Evolutionary conservation across 2,888 invertebrate species (phyloP), one percentile per base, ranked within the genome.

Genomic region (Syrphus vitripennis): DNA sequence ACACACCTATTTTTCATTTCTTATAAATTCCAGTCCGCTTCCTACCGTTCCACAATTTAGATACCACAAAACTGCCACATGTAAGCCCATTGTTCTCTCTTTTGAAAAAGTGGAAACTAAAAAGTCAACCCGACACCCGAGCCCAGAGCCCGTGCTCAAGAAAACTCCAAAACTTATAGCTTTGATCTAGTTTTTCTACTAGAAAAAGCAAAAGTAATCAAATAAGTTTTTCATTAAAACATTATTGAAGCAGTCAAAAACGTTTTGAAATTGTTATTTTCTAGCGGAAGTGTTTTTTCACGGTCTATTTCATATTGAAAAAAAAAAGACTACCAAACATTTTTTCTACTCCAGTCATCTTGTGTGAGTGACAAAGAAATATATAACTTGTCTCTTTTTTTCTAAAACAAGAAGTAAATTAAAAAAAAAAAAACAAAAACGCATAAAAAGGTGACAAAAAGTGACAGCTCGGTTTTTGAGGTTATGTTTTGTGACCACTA

Each of bases 401-500:
- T 31, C 34, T 45, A 14, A 63, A 10, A 45, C 16, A 45, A 61
- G 26, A 65, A n/a, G 1, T 3, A 40, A 31, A 59, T n/a, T n/a
- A n/a, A 21, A 69, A 55, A 50, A 53, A 45, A 59, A 61, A 40
- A 67, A 76, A 24, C 14, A 31, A 24, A 50, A 67, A 57, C 76
- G 5, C 6, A 21, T 40, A n/a, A 61, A 24, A 55, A 65, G 67
- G 65, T 59, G 61, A 69, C 76, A 61, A 72, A 67, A 83, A 83
- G 55, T 82, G 86, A 78, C 82, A 86, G 72, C 72, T 74, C 57
- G 57, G 69, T 78, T 78, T 72, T 74, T 70, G 74, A 78, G 86
- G 86, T 86, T 87, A 87, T 82, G 87, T 87, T 87, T 83, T 83
- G 71, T 79, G 72, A 65, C 71, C 72, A 71, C 50, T 71, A 76